Conservation (phyloP, 2,113 vertebrate species). For the Perca fluviatilis region DNA sequence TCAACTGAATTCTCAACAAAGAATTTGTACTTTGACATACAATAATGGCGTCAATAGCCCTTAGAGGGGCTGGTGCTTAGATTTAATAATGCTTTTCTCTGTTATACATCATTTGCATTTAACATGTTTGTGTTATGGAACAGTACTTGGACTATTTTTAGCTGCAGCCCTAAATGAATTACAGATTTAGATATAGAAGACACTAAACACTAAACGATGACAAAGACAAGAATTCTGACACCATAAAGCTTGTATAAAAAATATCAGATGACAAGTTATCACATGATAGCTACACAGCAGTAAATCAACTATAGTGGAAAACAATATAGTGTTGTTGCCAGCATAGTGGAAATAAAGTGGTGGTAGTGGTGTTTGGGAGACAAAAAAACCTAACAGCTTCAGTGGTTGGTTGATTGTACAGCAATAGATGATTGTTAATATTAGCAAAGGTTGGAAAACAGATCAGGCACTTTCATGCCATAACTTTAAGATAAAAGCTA, state of each 20-base stretch:
- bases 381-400: constrained; percentile 44
- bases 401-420: constrained; percentile 27
- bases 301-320: constrained; percentile 35
- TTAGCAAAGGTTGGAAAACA: constrained; percentile 34
- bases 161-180: not conserved
- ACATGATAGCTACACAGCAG: constrained; percentile 14
- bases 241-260: constrained; percentile 5
- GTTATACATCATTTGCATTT: not conserved
- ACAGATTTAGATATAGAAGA: constrained; percentile 4
- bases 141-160: not conserved
- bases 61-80: not conserved
- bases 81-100: not conserved
- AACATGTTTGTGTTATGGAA: not conserved
- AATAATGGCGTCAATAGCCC: constrained; percentile 26
- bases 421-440: constrained; percentile 28
- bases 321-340: constrained; percentile 28
- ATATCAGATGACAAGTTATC: constrained; percentile 6
- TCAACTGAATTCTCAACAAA: constrained; percentile 37
- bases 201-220: not conserved
- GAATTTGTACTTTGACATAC: constrained; percentile 36
- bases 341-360: constrained; percentile 36
- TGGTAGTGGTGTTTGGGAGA: constrained; percentile 12
- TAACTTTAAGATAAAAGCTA: not conserved
- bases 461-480: not conserved
- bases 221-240: constrained; percentile 1